Evolutionary conservation across 2,797 vertebrate genomes (phyloP), one percentile per base, ranked within the genome.

Genomic region (Xyrichtys novacula): DNA sequence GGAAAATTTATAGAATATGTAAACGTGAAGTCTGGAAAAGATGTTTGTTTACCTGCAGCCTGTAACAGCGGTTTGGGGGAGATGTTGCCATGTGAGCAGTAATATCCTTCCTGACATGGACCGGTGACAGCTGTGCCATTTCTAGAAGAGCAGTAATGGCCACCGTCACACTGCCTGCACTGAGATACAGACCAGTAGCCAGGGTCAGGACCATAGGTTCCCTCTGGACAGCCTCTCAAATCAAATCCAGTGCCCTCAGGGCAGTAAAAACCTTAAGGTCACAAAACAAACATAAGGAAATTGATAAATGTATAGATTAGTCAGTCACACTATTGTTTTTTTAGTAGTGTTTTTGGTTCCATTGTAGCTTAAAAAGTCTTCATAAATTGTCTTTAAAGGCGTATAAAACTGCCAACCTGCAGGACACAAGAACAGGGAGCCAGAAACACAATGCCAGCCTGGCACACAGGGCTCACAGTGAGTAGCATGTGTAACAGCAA

Each of bases 261-360:
- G 68, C 96, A 98, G 84, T 94, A 96, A 91, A 95, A 98, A 20
- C 96, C 96, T 97, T 78, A 11, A 62, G 64, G 54, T 23, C 71
- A 78, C 36, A 81, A 43, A 65, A 61, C n/a, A 71, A 60, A 59
- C n/a, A 57, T 7, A 46, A 20, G 10, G 1, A 75, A 22, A 72
- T 38, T 10, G 19, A 65, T 44, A 7, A 15, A 58, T 19, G 52
- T 11, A 26, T 8, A 22, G 11, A 36, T 28, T 16, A 3, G 28
- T 49, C 10, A 12, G 4, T 23, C 26, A 22, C 1, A 46, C 6
- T 52, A 34, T 25, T 22, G 26, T 0, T 0, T 12, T 65, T 66
- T 67, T 46, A n/a, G n/a, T n/a, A n/a, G n/a, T n/a, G n/a, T n/a
- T n/a, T n/a, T n/a, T n/a, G n/a, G n/a, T n/a, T n/a, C n/a, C n/a